These are phyloP conservation scores for Caenorhabditis briggsae DNA, from an alignment of 1,140 invertebrate species.

Conservation along the genomic window DNA sequence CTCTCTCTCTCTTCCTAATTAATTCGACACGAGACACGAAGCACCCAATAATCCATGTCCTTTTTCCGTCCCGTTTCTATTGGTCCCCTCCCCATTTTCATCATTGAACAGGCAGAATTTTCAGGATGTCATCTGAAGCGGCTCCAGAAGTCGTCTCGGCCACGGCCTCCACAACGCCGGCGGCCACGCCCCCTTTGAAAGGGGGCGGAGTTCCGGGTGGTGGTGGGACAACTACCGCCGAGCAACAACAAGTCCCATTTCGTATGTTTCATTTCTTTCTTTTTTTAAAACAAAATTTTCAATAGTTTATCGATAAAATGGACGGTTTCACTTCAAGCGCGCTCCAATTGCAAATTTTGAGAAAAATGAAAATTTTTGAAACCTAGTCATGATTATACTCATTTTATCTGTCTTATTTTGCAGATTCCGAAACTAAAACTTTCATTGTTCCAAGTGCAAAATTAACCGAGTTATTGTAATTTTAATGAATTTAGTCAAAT, in stretches of 20 bases:
- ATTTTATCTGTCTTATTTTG: not conserved
- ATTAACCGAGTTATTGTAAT: not conserved
- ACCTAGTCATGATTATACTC: not conserved
- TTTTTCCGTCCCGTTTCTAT: not conserved
- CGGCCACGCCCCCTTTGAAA: constrained; percentile 37
- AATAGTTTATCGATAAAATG: not conserved
- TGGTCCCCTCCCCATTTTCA: not conserved
- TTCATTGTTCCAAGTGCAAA: not conserved
- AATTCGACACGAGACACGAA: constrained; percentile 36
- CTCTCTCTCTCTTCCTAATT: constrained; percentile 39
- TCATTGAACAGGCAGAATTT: not conserved
- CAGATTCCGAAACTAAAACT: not conserved
- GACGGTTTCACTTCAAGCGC: not conserved
- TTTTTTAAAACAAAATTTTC: not conserved
- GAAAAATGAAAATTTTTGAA: not conserved
- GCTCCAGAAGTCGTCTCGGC: constrained; percentile 7
- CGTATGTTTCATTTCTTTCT: not conserved
- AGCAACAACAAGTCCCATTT: constrained; percentile 51
- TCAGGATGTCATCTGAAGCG: constrained; percentile 40
- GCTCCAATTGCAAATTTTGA: not conserved
- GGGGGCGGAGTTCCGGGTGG: constrained; percentile 27
- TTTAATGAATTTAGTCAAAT: not conserved
- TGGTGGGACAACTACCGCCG: not conserved
- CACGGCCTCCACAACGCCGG: not conserved
- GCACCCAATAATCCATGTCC: constrained; percentile 53